A percentile compares a stretch with the other conserved stretches of the same genome.
Evolutionary conservation across 2,888 invertebrate genomes (phyloP).

Genomic region (Acanthacorydalis orientalis): DNA sequence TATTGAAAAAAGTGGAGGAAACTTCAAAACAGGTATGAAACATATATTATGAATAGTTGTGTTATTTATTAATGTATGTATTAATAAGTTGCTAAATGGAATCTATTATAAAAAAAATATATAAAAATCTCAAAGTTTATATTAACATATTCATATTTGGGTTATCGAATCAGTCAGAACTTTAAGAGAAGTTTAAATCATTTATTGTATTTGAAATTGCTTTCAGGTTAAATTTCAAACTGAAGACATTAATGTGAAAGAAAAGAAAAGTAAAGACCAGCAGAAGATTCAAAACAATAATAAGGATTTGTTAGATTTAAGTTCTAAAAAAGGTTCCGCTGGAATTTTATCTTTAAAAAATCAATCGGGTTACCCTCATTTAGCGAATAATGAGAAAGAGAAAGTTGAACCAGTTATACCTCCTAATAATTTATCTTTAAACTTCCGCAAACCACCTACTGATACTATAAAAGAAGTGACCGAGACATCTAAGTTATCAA

Average conservation of each 20-base stretch:
- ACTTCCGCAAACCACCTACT: too few species aligned
- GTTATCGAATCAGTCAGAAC: too few species aligned
- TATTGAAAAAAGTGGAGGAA: constrained; percentile 53
- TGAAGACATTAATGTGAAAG: constrained; percentile 11
- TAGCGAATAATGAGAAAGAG: constrained; percentile 27
- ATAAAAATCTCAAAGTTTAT: too few species aligned
- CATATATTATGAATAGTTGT: too few species aligned
- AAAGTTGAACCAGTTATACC: constrained; percentile 16
- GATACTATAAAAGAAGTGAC: too few species aligned
- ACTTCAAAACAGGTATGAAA: constrained; percentile 42
- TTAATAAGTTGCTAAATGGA: too few species aligned
- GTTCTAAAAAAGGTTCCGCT: constrained; percentile 30
- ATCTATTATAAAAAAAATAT: constrained; percentile 2
- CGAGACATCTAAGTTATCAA: too few species aligned
- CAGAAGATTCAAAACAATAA: constrained; percentile 20
- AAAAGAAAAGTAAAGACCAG: constrained; percentile 26
- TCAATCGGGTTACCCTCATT: constrained; percentile 34
- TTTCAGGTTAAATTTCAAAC: constrained; percentile 42
- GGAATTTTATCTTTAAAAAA: constrained; percentile 35
- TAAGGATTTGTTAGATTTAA: constrained; percentile 23
- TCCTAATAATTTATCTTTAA: too few species aligned
- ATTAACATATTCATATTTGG: too few species aligned
- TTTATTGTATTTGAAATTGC: too few species aligned
- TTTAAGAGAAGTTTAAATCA: constrained; percentile 8
- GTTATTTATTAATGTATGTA: too few species aligned